phyloP scores from a whole-genome alignment of 2,888 invertebrate species.

The Spialia ferax region DNA sequence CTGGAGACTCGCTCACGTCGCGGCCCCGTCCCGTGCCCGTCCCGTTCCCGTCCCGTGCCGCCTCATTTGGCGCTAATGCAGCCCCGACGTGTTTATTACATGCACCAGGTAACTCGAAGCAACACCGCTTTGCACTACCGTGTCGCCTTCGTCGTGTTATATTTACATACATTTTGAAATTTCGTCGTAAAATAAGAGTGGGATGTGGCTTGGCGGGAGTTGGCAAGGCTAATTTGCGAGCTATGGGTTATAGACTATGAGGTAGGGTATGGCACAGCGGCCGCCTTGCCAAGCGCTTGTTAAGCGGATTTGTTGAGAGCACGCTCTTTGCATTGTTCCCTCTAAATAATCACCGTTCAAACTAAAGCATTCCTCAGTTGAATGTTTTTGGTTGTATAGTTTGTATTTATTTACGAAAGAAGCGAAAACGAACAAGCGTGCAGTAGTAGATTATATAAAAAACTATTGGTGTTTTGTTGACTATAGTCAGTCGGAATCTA shows the following conservation, averaged over 20 bases:
- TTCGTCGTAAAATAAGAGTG: constrained; percentile 11
- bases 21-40: constrained; percentile 9
- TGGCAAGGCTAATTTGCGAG: constrained; percentile 6
- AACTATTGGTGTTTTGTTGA: too few species aligned
- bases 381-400: background rate
- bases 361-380: background rate
- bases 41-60: constrained; percentile 36
- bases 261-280: background rate
- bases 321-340: constrained; percentile 22
- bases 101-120: constrained; percentile 37
- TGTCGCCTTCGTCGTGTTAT: constrained; percentile 39
- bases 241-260: background rate
- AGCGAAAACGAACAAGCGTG: too few species aligned
- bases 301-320: constrained; percentile 33
- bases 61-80: constrained; percentile 44
- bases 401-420: too few species aligned
- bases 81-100: constrained; percentile 45
- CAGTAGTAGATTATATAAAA: too few species aligned
- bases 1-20: constrained; percentile 3
- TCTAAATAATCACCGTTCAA: constrained; percentile 18
- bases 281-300: constrained; percentile 30
- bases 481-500: too few species aligned
- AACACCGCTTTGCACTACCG: constrained; percentile 45
- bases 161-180: constrained; percentile 46
- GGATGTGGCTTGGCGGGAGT: constrained; percentile 5